These are phyloP conservation scores for Ectemnius cavifrons DNA, from an alignment of 2,888 invertebrate genomes.

Conservation along the genomic window DNA sequence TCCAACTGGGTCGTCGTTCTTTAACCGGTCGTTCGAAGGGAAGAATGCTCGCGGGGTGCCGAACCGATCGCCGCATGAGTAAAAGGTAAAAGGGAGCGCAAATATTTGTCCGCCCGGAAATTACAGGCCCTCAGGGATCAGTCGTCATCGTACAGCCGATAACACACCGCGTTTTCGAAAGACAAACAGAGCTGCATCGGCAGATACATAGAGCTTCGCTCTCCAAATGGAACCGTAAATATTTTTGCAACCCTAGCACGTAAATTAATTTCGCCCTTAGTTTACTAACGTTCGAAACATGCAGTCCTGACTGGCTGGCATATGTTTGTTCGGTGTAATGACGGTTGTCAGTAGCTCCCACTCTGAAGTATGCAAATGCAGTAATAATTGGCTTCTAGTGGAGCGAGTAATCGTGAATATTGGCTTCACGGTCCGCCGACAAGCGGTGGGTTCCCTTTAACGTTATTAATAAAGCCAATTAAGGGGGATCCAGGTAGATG, in stretches of 20 bases:
- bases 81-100: constrained; percentile 17
- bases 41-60: neutral
- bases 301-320: neutral
- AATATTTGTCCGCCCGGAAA: constrained; percentile 43
- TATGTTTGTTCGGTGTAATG: neutral
- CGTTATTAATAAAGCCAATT: constrained; percentile 47
- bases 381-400: no score
- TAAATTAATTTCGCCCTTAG: constrained; percentile 17
- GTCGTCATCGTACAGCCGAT: constrained; percentile 24
- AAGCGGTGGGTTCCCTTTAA: constrained; percentile 25
- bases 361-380: no score
- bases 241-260: constrained; percentile 8
- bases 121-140: constrained; percentile 33
- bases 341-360: no score
- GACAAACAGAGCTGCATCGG: constrained; percentile 15
- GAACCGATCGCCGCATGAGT: neutral
- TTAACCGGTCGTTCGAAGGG: no score
- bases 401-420: no score
- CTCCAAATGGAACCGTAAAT: neutral
- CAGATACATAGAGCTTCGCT: neutral
- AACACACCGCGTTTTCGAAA: constrained; percentile 23
- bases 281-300: neutral
- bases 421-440: constrained; percentile 1
- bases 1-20: no score
- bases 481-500: constrained; percentile 25